phyloP scores from a whole-genome alignment of 2,113 vertebrate genomes.

The Oryctolagus cuniculus region DNA sequence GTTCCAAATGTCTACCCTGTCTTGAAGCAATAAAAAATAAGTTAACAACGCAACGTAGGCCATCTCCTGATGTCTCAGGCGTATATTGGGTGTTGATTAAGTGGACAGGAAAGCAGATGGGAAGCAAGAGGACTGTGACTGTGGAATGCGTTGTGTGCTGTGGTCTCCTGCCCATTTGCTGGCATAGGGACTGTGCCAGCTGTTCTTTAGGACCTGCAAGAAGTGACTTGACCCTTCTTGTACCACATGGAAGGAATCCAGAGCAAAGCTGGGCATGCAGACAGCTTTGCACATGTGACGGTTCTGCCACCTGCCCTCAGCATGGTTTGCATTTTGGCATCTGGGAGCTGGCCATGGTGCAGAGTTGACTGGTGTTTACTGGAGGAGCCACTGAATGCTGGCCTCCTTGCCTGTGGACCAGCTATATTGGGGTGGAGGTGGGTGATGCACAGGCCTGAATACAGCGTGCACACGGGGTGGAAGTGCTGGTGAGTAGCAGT shows the following conservation, averaged over 20 bases:
- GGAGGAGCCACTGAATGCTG: too few relatives aligned
- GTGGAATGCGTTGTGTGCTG: fast-evolving
- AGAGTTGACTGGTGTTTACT: too few relatives aligned
- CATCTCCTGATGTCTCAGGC: not conserved
- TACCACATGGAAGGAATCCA: not conserved
- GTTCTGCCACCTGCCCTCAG: not conserved
- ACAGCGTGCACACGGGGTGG: too few relatives aligned
- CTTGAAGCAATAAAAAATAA: not conserved
- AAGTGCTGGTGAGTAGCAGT: fast-evolving
- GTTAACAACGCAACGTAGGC: not conserved
- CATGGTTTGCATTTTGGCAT: not conserved
- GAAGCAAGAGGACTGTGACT: not conserved
- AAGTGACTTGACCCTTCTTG: not conserved
- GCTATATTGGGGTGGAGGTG: not conserved
- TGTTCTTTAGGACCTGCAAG: not conserved
- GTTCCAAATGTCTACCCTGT: not conserved
- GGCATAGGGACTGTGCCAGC: not conserved
- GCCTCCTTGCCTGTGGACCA: not conserved
- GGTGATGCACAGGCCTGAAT: not conserved
- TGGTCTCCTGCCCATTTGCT: not conserved
- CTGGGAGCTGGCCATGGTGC: not conserved
- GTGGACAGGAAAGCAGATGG: not conserved
- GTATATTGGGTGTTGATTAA: not conserved
- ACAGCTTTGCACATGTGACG: not conserved
- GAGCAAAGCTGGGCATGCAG: not conserved